phyloP scores from a whole-genome alignment of 2,113 vertebrate species.

The Bothrops jararaca region DNA sequence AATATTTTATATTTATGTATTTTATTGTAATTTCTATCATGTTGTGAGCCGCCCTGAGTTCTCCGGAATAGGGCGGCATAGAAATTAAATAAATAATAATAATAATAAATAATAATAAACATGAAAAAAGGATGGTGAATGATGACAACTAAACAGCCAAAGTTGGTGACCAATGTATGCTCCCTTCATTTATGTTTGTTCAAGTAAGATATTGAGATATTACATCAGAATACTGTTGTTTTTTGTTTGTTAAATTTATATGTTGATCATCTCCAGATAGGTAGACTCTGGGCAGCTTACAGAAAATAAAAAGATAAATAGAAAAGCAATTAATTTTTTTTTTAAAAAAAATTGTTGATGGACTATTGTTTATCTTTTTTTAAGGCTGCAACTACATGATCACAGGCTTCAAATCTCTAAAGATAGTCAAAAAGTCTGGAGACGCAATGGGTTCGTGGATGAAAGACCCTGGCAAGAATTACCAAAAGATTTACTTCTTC shows the following conservation, averaged over 20 bases:
- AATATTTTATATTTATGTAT: too few relatives aligned
- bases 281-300: background rate
- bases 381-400: slow-evolving; percentile 82
- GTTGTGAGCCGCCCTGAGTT: too few relatives aligned
- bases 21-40: too few relatives aligned
- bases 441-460: slow-evolving; percentile 84
- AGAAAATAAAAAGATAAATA: background rate
- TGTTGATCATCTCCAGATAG: background rate
- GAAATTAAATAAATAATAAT: too few relatives aligned
- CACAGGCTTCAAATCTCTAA: slow-evolving; percentile 83
- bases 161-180: background rate
- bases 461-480: slow-evolving; percentile 79
- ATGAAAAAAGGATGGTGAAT: background rate
- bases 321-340: background rate
- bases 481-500: slow-evolving; percentile 85
- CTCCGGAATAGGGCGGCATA: too few relatives aligned
- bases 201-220: background rate
- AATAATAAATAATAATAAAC: too few relatives aligned
- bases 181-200: background rate
- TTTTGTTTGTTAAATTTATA: background rate
- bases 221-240: background rate
- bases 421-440: slow-evolving; percentile 84
- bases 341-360: background rate
- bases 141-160: background rate
- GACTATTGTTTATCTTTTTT: slow-evolving; percentile 7